Conservation (phyloP, 2,113 vertebrate species). For the Octodon degus region DNA sequence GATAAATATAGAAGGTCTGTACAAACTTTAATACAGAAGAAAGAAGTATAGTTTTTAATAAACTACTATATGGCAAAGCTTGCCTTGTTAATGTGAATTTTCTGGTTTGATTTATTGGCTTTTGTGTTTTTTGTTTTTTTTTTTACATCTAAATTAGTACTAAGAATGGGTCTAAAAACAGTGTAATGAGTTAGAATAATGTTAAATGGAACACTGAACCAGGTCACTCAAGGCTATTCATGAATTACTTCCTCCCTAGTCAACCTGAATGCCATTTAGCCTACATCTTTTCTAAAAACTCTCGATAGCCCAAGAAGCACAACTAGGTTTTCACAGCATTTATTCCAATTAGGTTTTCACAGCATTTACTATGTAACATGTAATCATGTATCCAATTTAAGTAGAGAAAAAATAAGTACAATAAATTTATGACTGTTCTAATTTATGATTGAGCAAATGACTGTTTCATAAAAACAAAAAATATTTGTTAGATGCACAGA, state of each 20-base stretch:
- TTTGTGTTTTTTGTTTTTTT: neutral
- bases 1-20: neutral
- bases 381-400: neutral
- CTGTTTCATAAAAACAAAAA: neutral
- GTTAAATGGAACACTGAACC: neutral
- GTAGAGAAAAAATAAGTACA: neutral
- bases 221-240: neutral
- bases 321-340: neutral
- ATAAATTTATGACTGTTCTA: neutral
- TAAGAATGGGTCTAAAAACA: neutral
- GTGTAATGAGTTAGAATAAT: neutral
- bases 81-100: neutral
- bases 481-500: neutral
- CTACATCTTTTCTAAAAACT: neutral
- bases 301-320: neutral
- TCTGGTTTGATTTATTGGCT: neutral
- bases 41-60: neutral
- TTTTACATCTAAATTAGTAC: neutral
- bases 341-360: neutral
- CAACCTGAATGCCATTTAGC: neutral
- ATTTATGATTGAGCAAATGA: neutral
- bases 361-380: neutral
- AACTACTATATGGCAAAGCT: slow-evolving; percentile 34
- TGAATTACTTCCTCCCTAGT: neutral
- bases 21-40: neutral